These are phyloP conservation scores for Lophotis ruficrista DNA, from an alignment of 2,113 vertebrate species.

Conservation along the genomic window DNA sequence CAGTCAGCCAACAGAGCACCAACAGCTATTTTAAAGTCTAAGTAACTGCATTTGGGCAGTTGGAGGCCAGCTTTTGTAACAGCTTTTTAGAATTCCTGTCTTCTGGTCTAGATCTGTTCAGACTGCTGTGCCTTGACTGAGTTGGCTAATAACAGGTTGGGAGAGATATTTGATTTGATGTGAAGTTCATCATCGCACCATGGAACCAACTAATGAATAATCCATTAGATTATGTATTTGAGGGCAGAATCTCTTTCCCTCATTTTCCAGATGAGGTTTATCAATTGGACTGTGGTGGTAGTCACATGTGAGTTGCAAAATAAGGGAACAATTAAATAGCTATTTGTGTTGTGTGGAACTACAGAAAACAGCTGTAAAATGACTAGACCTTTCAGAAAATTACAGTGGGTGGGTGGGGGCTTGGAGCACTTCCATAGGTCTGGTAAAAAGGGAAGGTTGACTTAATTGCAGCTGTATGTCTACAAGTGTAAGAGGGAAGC, in stretches of 20 bases:
- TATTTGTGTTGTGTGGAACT: background rate
- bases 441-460: background rate
- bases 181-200: background rate
- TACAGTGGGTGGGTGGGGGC: fast-evolving
- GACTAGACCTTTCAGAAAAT: background rate
- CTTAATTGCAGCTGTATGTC: background rate
- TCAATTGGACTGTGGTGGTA: background rate
- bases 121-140: background rate
- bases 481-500: background rate
- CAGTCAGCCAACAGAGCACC: background rate
- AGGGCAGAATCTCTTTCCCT: background rate
- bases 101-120: background rate
- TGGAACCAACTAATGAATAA: background rate
- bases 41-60: background rate
- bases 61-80: background rate
- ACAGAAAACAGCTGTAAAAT: background rate
- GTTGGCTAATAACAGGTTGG: background rate
- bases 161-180: background rate
- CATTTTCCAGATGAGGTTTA: background rate
- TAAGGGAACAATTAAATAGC: background rate
- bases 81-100: background rate
- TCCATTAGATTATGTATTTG: too few species aligned
- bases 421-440: background rate
- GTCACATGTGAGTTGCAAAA: background rate
- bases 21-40: background rate